Evolutionary conservation across 1,140 invertebrate genomes (phyloP).

Genomic region (Drosophila elegans): DNA sequence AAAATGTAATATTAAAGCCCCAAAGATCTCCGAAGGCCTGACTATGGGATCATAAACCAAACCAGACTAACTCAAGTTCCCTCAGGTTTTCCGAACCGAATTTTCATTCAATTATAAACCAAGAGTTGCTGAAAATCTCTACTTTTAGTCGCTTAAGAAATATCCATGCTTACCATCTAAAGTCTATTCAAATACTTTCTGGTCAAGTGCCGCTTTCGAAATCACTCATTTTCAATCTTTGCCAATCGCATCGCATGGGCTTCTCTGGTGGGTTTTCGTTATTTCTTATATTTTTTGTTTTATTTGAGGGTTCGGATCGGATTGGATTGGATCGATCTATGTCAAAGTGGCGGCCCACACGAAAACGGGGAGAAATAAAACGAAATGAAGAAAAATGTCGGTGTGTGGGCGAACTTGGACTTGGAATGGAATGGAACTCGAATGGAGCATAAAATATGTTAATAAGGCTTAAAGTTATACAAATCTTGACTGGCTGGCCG

Average conservation of each 20-base stretch:
- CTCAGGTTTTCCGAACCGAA: neutral
- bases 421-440: conserved; percentile 48
- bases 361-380: conserved; percentile 28
- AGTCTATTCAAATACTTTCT: conserved; percentile 5
- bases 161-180: conserved; percentile 6
- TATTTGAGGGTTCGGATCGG: conserved; percentile 13
- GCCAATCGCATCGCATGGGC: conserved; percentile 28
- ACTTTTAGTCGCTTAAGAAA: neutral
- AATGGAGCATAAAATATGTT: conserved; percentile 77
- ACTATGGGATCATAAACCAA: too few species aligned
- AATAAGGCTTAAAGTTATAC: conserved; percentile 81
- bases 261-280: conserved; percentile 28
- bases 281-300: neutral
- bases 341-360: conserved; percentile 50
- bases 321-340: conserved; percentile 47
- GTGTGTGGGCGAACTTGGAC: conserved; percentile 60
- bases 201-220: conserved; percentile 41
- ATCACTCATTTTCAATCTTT: conserved; percentile 35
- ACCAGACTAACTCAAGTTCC: neutral
- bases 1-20: too few species aligned
- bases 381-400: conserved; percentile 30
- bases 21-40: too few species aligned
- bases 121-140: neutral
- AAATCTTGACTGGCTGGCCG: conserved; percentile 35
- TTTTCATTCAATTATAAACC: neutral